These are phyloP conservation scores for Alcis repandata DNA, from an alignment of 2,888 invertebrate species.

Conservation along the genomic window DNA sequence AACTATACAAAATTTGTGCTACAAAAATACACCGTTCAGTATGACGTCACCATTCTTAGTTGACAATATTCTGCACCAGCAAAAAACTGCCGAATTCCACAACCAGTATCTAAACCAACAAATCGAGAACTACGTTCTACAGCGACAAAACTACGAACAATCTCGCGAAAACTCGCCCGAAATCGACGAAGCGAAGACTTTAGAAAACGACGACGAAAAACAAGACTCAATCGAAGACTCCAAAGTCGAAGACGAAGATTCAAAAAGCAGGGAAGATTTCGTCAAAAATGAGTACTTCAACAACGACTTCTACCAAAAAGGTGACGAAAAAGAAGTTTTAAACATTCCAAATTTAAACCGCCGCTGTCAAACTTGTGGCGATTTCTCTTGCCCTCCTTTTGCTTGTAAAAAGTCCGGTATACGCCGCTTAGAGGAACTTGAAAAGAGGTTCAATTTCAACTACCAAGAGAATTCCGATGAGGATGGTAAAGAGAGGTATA, in stretches of 20 bases:
- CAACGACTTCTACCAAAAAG: slow-evolving; percentile 68
- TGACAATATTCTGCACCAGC: slow-evolving; percentile 88
- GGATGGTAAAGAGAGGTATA: slow-evolving; percentile 66
- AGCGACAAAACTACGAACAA: slow-evolving; percentile 65
- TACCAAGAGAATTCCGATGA: slow-evolving; percentile 79
- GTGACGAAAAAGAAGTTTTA: slow-evolving; percentile 75
- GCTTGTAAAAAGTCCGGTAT: slow-evolving; percentile 81
- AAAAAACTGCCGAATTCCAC: slow-evolving; percentile 78
- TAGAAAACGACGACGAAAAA: slow-evolving; percentile 62
- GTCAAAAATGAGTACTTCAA: slow-evolving; percentile 76
- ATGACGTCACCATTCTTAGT: slow-evolving; percentile 88
- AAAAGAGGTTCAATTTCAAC: slow-evolving; percentile 75
- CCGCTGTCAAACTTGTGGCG: slow-evolving; percentile 85
- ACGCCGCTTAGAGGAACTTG: slow-evolving; percentile 75
- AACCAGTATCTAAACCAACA: slow-evolving; percentile 86
- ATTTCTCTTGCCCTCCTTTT: slow-evolving; percentile 85
- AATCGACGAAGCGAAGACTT: slow-evolving; percentile 64
- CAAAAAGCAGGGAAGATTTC: slow-evolving; percentile 58
- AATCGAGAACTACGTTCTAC: slow-evolving; percentile 74
- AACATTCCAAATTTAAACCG: slow-evolving; percentile 73
- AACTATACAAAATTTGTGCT: slow-evolving; percentile 79
- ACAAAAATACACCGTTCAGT: slow-evolving; percentile 78
- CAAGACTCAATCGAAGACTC: slow-evolving; percentile 65
- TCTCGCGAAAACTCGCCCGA: slow-evolving; percentile 78
- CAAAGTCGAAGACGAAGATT: slow-evolving; percentile 67